Evolutionary conservation across 1,140 invertebrate genomes (phyloP).

Genomic region (Acromyrmex charruanus): DNA sequence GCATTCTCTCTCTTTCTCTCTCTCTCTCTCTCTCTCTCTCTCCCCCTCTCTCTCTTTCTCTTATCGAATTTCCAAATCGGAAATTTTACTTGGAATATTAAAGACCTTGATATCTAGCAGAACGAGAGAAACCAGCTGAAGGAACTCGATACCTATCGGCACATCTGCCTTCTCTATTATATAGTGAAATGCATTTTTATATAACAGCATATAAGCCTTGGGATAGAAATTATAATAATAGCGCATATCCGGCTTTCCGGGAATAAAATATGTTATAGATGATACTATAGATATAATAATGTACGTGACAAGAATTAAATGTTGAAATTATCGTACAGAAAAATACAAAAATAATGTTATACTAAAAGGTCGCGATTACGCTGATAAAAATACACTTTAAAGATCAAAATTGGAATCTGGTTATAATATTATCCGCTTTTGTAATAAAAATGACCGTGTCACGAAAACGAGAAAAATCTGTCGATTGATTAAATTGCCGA

Average conservation of each 20-base stretch:
- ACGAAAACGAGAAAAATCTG: conserved; percentile 43
- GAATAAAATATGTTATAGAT: background rate
- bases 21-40: conserved; percentile 1
- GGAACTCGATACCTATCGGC: conserved; percentile 18
- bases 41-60: conserved; percentile 30
- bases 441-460: background rate
- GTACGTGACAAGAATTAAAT: background rate
- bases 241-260: background rate
- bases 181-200: background rate
- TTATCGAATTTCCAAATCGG: conserved; percentile 66
- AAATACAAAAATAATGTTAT: background rate
- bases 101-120: conserved; percentile 12
- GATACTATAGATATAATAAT: background rate
- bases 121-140: conserved; percentile 19
- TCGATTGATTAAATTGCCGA: conserved; percentile 33
- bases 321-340: background rate
- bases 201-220: background rate
- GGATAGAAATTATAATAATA: conserved; percentile 28
- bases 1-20: background rate
- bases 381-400: background rate
- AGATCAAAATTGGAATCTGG: background rate
- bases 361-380: background rate
- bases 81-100: conserved; percentile 33
- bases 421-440: background rate
- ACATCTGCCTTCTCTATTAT: conserved; percentile 13